Base-by-base conservation (phyloP, 2,888 invertebrate species). In the Myathropa florea region DNA sequence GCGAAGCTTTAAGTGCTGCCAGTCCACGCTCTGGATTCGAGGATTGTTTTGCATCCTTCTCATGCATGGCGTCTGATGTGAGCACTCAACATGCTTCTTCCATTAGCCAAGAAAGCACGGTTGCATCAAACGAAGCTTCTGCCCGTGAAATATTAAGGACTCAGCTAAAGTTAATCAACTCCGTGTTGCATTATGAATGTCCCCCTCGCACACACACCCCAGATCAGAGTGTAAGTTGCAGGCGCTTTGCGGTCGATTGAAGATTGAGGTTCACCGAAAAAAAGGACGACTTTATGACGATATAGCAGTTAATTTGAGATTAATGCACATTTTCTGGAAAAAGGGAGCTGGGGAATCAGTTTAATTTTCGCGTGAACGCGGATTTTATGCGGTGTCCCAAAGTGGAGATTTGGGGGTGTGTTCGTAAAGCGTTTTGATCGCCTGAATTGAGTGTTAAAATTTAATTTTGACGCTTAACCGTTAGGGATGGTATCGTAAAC, bases 81-180 rank as follows among this genome's bases (percentile, higher is more conserved):
- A 30, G 14, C 18, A 46, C 18, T 18, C 46, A 82, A 83, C 86
- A 83, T 70, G 86, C 61, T 73, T 86, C 83, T 71, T 86, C 86
- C 86, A 83, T 86, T 86, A 83, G 83, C 70, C 63, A 85, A 81
- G 77, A 77, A 73, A 57, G 14, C 46, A 46, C 18, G 6, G 6
- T 46, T 46, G 46, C 46, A 46, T 46, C 46, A 18, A 46, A 46
- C 46, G 14, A 12, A 46, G 23, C 23, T 57, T 61, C 65, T 77
- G 21, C 33, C 65, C 53, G 55, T 81, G 55, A 82, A 86, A 75
- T 83, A 83, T 83, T 83, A 64, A 85, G 65, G 65, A 60, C 65
- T 80, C 59, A 68, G 73, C 71, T 28, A 83, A 86, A 86, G 83
- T 86, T 86, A 82, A 86, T 86, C 86, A 86, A 86, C 83, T 75